Evolutionary conservation across 2,888 invertebrate species (phyloP), one percentile per base, ranked within the genome.

Genomic region (Cheilosia urbana): DNA sequence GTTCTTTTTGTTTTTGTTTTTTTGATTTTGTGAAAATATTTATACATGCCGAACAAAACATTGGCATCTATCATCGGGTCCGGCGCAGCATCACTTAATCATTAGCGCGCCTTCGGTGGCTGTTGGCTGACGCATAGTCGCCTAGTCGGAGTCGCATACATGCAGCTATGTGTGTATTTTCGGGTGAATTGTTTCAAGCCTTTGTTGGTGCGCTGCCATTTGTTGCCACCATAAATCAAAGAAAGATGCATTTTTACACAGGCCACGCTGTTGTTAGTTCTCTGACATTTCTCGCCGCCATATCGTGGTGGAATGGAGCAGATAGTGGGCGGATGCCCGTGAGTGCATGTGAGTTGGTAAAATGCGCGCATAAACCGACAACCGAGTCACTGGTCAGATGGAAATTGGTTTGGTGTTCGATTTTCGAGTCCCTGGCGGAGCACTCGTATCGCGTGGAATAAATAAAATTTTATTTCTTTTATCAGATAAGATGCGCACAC

Each of bases 71-170:
- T 85, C 81, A 81, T 81, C 85, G 72, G 37, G 68, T 57, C 66
- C 30, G 81, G 81, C 49, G 77, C 69, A 73, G 81, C 81, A 72
- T 85, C 85, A 77, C 85, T 85, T 85, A 85, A 85, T 85, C 85
- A 85, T 85, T 81, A 85, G 81, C 81, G 85, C 85, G 85, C 85
- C 71, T 66, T 51, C 55, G 76, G 63, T 24, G 57, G 65, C 34
- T 40, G 37, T 17, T 21, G 57, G 19, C 78, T 78, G 77, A 83
- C 82, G 82, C 78, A 72, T 77, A 71, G 27, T 27, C 82, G 82
- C 78, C 68, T 77, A 71, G 27, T 27, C 27, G 27, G 24, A 24
- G 24, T 24, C 82, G 82, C 78, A 78, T 77, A 71, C 81, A 81
- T 76, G 30, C 65, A 49, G 19, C 68, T 15, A 11, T 57, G 27